Base-by-base conservation (phyloP, 2,888 invertebrate species). In the Pyrrhia umbra region DNA sequence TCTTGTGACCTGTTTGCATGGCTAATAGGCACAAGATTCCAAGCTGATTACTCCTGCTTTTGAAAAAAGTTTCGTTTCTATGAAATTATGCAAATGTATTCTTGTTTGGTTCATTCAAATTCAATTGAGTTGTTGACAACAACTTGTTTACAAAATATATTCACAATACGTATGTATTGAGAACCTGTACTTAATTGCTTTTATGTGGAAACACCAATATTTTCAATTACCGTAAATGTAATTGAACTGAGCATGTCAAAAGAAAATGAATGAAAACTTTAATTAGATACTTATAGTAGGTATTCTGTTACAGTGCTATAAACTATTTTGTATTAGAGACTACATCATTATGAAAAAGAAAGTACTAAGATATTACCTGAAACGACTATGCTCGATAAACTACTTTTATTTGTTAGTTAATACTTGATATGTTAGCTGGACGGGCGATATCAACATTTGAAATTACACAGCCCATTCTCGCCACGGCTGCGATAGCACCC, bases 81-180 rank as follows among this genome's bases (percentile, higher is more conserved):
- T 30, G 43, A 56, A 37, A 56, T 66, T 75, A 52, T 52, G 49
- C 37, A 30, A 73, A 58, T 30, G 34, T 49, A 46, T 50, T 60
- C 21, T 27, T n/a, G 21, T 21, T 58, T 43, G 39, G 30, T 25
- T 39, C 20, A 52, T 40, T 51, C 4, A 13, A 25, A 47, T 60
- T 55, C 9, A 47, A 51, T 42, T 43, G 21, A 23, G n/a, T 23
- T 20, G 8, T 27, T 25, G 34, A 6, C 13, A 49, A 40, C 23
- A 52, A 54, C 25, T 27, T 39, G 52, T 55, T 68, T 52, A 40
- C 52, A 45, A 45, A 50, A 55, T 18, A 18, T 39, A 5, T 49
- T 49, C 40, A 23, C n/a, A n/a, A 10, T 27, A 6, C 27, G 30
- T 42, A n/a, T 8, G 8, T 34, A 9, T 49, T 20, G 20, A 25